Base-by-base conservation (phyloP, 2,797 vertebrate genomes). In the Antennarius maculatus region DNA sequence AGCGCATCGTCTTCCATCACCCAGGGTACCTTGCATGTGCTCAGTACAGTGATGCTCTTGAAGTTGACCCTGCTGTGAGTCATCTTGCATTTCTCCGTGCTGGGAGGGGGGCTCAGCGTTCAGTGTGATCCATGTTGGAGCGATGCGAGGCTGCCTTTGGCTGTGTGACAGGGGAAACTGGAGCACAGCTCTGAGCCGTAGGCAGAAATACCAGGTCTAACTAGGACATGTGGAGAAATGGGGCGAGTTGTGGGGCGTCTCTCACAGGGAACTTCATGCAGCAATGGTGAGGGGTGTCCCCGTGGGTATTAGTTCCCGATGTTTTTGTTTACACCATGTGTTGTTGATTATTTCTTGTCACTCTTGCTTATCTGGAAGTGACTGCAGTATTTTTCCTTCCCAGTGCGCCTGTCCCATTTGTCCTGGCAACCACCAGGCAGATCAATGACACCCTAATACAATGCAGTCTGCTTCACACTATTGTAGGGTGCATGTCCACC, bases 201-300 rank as follows among this genome's bases (percentile, higher is more conserved):
- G 84, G 89, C 84, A 86, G 83, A 87, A 89, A 83, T 78, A 90
- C 85, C 81, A 83, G 82, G 75, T 76, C 76, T 90, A 87, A 88
- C 69, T 91, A 89, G 89, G 90, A 86, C 86, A 90, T 82, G 86
- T 74, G 17, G 59, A 79, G 83, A 84, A 87, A 80, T 10, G 50
- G 77, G 80, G 78, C 74, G 79, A 69, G 64, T 62, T 72, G 60
- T 55, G 57, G 73, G 80, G 45, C 69, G 60, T 62, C 69, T 53
- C 71, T 69, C 14, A 1, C 51, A 45, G 52, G 76, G 23, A 74
- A 70, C 66, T 82, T 72, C 66, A 52, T 18, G 57, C 49, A 69
- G 65, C 23, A 41, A 78, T 59, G 62, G 29, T n/a, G 46, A 70
- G 29, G 74, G 79, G 66, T 60, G 61, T 69, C 55, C 61, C 59